phyloP scores from a whole-genome alignment of 2,797 vertebrate species.

The Orientallactaga sibirica region DNA sequence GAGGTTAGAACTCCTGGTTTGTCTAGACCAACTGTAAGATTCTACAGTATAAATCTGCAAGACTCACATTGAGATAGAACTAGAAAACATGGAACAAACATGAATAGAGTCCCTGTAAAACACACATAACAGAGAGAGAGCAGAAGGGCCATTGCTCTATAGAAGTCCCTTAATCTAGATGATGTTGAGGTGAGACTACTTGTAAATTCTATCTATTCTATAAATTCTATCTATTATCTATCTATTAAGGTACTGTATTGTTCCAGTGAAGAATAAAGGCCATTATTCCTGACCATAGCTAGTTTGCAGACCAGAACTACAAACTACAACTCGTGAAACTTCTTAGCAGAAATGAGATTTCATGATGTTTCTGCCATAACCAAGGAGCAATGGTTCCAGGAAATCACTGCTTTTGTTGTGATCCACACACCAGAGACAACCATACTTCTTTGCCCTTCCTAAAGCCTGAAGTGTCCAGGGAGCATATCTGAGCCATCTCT shows the following conservation, averaged over 20 bases:
- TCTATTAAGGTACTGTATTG: background rate
- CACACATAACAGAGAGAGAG: background rate
- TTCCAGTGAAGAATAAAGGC: background rate
- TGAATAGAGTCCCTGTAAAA: background rate
- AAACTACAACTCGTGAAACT: background rate
- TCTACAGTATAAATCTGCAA: background rate
- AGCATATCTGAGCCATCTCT: background rate
- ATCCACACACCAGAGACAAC: background rate
- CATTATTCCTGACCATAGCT: background rate
- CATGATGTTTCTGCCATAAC: background rate
- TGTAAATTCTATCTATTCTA: background rate
- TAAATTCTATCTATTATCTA: too few species aligned
- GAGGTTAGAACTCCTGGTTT: slow-evolving; percentile 11
- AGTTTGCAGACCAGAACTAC: background rate
- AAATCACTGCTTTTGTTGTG: background rate
- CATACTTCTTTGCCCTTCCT: background rate
- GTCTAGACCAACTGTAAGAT: background rate
- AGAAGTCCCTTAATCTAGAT: background rate
- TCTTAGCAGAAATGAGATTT: background rate
- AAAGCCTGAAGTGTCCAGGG: background rate
- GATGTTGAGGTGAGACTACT: background rate
- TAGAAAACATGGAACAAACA: background rate
- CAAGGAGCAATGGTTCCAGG: background rate
- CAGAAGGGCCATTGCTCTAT: background rate
- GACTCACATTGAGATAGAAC: background rate